phyloP scores from a whole-genome alignment of 2,797 vertebrate genomes.

The Microchirus variegatus region DNA sequence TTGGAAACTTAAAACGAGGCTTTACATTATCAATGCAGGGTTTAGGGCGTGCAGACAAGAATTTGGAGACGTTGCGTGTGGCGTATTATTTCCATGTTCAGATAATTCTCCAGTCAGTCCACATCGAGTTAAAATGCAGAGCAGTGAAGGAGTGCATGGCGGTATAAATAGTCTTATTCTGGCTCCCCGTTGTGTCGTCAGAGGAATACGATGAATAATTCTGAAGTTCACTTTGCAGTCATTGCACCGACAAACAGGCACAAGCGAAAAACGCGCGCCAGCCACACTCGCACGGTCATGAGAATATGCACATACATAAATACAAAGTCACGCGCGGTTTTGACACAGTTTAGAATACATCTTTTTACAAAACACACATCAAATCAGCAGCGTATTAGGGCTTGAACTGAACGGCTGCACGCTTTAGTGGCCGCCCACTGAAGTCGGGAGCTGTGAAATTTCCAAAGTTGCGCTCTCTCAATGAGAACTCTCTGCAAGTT shows the following conservation, averaged over 20 bases:
- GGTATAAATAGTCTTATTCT: slow-evolving; percentile 58
- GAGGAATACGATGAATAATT: slow-evolving; percentile 60
- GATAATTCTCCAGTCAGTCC: slow-evolving; percentile 38
- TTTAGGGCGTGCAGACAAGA: no score
- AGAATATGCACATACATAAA: slow-evolving; percentile 48
- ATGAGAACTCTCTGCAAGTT: slow-evolving; percentile 52
- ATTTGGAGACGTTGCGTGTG: no score
- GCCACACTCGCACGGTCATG: no score
- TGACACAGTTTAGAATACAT: slow-evolving; percentile 21
- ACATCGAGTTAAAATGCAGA: slow-evolving; percentile 9
- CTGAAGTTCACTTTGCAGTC: slow-evolving; percentile 58
- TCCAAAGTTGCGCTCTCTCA: slow-evolving; percentile 53
- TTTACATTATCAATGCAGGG: no score
- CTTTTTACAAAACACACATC: slow-evolving; percentile 32
- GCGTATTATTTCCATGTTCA: background rate
- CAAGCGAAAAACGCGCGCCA: background rate
- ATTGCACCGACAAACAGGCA: slow-evolving; percentile 48
- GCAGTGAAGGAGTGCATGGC: slow-evolving; percentile 13
- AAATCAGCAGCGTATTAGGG: slow-evolving; percentile 40
- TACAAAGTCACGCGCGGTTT: slow-evolving; percentile 36
- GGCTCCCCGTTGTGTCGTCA: slow-evolving; percentile 49
- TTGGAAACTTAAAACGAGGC: no score
- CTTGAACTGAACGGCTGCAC: slow-evolving; percentile 27
- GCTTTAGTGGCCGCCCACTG: slow-evolving; percentile 21
- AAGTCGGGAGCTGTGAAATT: slow-evolving; percentile 59